These are phyloP conservation scores for Morpho helenor DNA, from an alignment of 2,888 invertebrate genomes.

Conservation along the genomic window DNA sequence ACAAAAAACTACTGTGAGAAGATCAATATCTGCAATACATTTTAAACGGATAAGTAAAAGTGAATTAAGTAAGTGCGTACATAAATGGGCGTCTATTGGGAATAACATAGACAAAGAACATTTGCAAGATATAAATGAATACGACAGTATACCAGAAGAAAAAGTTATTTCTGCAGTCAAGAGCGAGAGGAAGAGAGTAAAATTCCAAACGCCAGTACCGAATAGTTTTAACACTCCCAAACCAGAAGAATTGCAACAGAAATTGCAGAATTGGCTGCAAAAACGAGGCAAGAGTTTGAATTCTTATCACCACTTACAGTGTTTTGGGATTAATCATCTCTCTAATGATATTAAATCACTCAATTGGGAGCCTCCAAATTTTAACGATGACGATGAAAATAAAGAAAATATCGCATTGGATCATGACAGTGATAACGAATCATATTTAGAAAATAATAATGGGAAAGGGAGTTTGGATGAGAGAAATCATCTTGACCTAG, in stretches of 20 bases:
- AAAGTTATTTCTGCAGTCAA: slow-evolving; percentile 57
- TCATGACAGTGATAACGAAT: slow-evolving; percentile 61
- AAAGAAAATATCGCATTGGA: slow-evolving; percentile 73
- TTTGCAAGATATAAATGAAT: slow-evolving; percentile 50
- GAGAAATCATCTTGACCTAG: slow-evolving; percentile 25
- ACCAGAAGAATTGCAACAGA: slow-evolving; percentile 56
- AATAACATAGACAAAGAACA: slow-evolving; percentile 54
- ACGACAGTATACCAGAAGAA: slow-evolving; percentile 43
- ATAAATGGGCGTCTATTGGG: slow-evolving; percentile 64
- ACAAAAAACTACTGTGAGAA: slow-evolving; percentile 36
- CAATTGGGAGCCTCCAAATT: slow-evolving; percentile 28
- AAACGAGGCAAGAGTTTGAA: slow-evolving; percentile 69
- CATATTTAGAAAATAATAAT: slow-evolving; percentile 51
- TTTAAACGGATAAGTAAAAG: slow-evolving; percentile 57
- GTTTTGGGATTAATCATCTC: slow-evolving; percentile 66
- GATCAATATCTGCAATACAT: slow-evolving; percentile 73
- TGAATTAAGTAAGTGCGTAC: slow-evolving; percentile 56
- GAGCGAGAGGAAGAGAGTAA: slow-evolving; percentile 64
- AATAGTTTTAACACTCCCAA: slow-evolving; percentile 55
- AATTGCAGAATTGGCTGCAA: slow-evolving; percentile 72
- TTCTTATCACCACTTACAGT: slow-evolving; percentile 74
- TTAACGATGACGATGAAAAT: slow-evolving; percentile 61
- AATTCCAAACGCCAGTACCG: slow-evolving; percentile 55
- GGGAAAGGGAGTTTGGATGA: slow-evolving; percentile 29
- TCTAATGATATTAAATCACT: slow-evolving; percentile 33